Conservation (phyloP, 2,888 invertebrate genomes). For the Phania funesta region DNA sequence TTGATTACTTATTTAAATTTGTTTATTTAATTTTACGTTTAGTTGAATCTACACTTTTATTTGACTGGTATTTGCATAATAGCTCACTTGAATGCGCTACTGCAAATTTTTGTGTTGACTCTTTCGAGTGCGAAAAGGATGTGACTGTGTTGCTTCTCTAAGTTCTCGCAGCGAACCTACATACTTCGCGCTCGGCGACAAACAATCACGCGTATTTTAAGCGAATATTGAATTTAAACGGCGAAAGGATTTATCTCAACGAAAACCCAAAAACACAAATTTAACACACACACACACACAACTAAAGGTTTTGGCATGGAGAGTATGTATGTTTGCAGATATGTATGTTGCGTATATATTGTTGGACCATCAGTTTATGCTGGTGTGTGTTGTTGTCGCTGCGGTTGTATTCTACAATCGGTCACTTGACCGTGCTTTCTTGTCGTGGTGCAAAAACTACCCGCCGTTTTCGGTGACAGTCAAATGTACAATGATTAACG, state of each 20-base stretch:
- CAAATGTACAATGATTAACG: slow-evolving; percentile 80
- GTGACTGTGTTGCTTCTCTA: slow-evolving; percentile 73
- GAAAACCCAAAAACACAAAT: slow-evolving; percentile 44
- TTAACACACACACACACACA: slow-evolving; percentile 4
- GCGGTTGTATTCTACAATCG: slow-evolving; percentile 55
- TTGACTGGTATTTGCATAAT: neutral
- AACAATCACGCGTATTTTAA: slow-evolving; percentile 75
- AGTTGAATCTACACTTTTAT: neutral
- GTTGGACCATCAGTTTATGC: slow-evolving; percentile 3
- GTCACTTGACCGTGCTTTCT: slow-evolving; percentile 68
- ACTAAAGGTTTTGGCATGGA: neutral
- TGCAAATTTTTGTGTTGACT: slow-evolving; percentile 69
- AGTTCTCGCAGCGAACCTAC: slow-evolving; percentile 74
- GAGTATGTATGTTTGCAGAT: neutral
- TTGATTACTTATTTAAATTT: slow-evolving; percentile 5
- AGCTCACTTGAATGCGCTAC: neutral
- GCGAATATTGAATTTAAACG: slow-evolving; percentile 77
- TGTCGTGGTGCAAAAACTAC: slow-evolving; percentile 70
- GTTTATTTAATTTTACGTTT: neutral
- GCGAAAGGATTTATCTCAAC: slow-evolving; percentile 72
- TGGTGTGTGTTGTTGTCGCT: slow-evolving; percentile 54
- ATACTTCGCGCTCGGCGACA: slow-evolving; percentile 75
- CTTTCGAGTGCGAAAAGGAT: slow-evolving; percentile 76
- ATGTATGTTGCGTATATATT: slow-evolving; percentile 24
- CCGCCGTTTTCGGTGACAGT: slow-evolving; percentile 79